Conservation (phyloP, 2,113 vertebrate genomes). For the Epinephelus moara region DNA sequence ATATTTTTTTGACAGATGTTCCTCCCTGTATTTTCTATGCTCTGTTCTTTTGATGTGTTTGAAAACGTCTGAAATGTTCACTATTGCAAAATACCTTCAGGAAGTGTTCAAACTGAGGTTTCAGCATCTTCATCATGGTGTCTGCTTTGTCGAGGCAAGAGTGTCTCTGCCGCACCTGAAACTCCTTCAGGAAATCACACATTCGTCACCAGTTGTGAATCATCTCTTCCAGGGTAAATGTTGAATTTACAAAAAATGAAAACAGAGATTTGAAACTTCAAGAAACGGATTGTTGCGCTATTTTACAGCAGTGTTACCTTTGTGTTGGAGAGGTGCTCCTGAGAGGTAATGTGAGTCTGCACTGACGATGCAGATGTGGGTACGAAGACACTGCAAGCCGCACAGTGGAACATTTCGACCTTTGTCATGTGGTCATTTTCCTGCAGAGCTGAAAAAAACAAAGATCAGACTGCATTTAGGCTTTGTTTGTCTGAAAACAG, state of each 20-base stretch:
- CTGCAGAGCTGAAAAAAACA: constrained; percentile 64
- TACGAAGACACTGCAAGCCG: constrained; percentile 64
- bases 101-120: constrained; percentile 73
- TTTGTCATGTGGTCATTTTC: constrained; percentile 79
- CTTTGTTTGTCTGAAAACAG: not conserved
- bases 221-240: not conserved
- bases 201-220: not conserved
- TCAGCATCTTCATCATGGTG: constrained; percentile 69
- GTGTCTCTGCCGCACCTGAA: constrained; percentile 59
- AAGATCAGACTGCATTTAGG: not conserved
- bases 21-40: not conserved
- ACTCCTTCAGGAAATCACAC: constrained; percentile 61
- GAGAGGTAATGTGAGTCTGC: constrained; percentile 70
- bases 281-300: not conserved
- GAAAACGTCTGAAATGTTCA: not conserved
- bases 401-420: constrained; percentile 78
- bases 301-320: constrained; percentile 49
- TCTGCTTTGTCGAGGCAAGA: constrained; percentile 70
- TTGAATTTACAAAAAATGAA: not conserved
- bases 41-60: not conserved
- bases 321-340: constrained; percentile 65
- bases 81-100: constrained; percentile 64
- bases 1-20: not conserved
- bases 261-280: not conserved
- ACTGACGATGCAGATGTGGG: constrained; percentile 65